These are phyloP conservation scores for Phrynocephalus versicolor DNA, from an alignment of 2,113 vertebrate genomes.

Conservation along the genomic window DNA sequence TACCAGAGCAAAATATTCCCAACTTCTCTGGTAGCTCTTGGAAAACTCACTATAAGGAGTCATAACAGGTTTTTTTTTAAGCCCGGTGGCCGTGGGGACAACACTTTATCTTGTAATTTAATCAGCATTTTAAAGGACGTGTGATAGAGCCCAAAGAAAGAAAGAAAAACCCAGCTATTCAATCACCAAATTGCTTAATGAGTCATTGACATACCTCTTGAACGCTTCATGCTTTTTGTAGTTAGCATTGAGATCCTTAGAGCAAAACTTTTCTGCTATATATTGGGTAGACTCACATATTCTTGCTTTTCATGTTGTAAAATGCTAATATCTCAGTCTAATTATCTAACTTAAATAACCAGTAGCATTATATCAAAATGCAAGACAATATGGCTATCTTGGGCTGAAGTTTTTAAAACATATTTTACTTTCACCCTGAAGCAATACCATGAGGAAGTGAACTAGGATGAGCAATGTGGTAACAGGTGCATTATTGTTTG, in stretches of 20 bases:
- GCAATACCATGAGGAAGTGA: neutral
- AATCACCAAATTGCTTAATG: too few species aligned
- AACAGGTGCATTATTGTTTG: conserved; percentile 5
- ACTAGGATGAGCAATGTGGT: neutral
- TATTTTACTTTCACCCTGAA: neutral
- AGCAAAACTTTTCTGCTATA: neutral
- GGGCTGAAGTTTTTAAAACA: neutral
- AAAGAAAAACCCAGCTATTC: too few species aligned
- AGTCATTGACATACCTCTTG: too few species aligned
- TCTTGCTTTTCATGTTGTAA: neutral
- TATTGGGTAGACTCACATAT: neutral
- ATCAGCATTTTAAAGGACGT: too few species aligned
- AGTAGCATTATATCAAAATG: neutral
- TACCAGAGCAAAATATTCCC: too few species aligned
- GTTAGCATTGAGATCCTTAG: neutral
- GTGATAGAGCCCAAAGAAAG: too few species aligned
- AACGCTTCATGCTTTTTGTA: too few species aligned
- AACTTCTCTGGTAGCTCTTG: too few species aligned
- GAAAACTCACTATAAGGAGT: too few species aligned
- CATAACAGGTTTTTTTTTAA: too few species aligned
- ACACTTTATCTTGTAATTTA: too few species aligned
- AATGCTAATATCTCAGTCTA: neutral
- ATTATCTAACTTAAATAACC: neutral
- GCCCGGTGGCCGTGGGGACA: too few species aligned
- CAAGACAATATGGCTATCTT: neutral